Percentiles rank a stretch among this genome's conserved stretches.
phyloP scores from a whole-genome alignment of 2,113 vertebrate genomes.

The Camelus bactrianus region DNA sequence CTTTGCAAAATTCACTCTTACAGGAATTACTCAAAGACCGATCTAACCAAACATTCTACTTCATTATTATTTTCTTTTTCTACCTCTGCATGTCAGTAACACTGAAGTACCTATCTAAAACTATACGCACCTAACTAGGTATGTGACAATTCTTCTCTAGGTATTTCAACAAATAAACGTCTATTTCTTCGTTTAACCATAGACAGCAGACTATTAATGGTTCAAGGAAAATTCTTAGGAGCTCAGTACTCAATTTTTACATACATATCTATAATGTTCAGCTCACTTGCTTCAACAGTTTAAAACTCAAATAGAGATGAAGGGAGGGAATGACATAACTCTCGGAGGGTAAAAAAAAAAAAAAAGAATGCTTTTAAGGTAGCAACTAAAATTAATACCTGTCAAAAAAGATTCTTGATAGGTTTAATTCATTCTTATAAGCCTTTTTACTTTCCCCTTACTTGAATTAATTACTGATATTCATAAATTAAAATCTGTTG shows the following conservation, averaged over 20 bases:
- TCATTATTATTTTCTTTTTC: background rate
- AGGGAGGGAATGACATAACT: background rate
- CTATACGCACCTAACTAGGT: background rate
- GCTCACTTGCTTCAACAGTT: background rate
- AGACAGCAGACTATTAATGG: background rate
- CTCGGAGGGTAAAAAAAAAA: background rate
- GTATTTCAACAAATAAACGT: background rate
- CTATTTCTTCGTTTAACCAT: background rate
- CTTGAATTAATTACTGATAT: conserved; percentile 11
- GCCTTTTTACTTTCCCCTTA: background rate
- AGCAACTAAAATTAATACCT: conserved; percentile 62
- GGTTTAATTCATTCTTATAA: background rate
- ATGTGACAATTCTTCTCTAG: background rate
- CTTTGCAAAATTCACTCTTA: background rate
- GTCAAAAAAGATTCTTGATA: background rate
- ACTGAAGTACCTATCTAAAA: background rate
- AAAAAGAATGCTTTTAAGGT: background rate
- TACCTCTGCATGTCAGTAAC: background rate
- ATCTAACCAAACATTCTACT: background rate
- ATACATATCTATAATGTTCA: background rate
- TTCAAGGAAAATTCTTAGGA: background rate
- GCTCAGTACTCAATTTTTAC: background rate
- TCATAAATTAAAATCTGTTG: conserved; percentile 14
- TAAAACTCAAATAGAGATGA: background rate
- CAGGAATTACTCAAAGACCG: background rate